phyloP scores from a whole-genome alignment of 1,140 invertebrate species.

The Nasonia giraulti region DNA sequence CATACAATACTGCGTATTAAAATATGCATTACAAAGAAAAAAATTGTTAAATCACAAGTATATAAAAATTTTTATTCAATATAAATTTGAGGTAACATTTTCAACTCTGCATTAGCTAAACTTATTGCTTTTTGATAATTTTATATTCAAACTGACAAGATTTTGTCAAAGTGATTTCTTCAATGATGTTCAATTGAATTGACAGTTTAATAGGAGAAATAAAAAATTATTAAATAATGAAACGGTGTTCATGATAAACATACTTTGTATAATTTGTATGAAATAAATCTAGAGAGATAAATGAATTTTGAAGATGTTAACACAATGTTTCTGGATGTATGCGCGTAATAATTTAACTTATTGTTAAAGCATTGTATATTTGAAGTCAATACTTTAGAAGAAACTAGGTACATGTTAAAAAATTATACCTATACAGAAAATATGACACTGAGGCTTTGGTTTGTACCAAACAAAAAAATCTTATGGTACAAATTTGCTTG shows the following conservation, averaged over 20 bases:
- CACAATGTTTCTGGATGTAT: constrained; percentile 33
- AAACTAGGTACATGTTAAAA: background rate
- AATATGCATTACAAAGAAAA: background rate
- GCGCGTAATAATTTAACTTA: constrained; percentile 22
- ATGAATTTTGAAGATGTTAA: constrained; percentile 18
- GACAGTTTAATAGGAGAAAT: background rate
- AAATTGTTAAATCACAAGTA: background rate
- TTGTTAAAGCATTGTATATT: constrained; percentile 1
- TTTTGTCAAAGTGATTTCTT: background rate
- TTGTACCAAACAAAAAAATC: background rate
- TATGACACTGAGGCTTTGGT: no score
- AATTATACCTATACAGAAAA: background rate
- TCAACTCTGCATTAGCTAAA: constrained; percentile 12
- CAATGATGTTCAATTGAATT: constrained; percentile 16
- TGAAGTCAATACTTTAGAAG: constrained; percentile 24
- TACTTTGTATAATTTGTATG: constrained; percentile 26
- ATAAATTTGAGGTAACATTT: constrained; percentile 25
- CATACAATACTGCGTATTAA: constrained; percentile 16
- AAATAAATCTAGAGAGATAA: constrained; percentile 2
- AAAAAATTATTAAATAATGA: background rate
- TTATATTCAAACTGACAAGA: constrained; percentile 24
- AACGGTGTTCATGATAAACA: background rate
- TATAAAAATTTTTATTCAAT: constrained; percentile 8
- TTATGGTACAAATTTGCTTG: background rate
- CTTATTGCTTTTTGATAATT: constrained; percentile 33